These are phyloP conservation scores for Lasius platythorax DNA, from an alignment of 2,888 invertebrate genomes.

Conservation along the genomic window DNA sequence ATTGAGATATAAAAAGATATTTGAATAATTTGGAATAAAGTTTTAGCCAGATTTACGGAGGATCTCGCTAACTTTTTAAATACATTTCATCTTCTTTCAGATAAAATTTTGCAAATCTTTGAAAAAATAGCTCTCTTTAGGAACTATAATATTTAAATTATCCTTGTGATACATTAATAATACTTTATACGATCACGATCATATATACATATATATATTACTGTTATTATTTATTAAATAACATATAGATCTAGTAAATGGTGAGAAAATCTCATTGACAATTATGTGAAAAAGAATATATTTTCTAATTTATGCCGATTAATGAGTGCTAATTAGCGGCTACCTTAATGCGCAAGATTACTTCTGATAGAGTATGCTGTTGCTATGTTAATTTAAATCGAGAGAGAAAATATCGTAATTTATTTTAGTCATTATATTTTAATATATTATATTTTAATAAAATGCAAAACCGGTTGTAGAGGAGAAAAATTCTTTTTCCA, in stretches of 20 bases:
- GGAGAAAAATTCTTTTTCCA: conserved; percentile 34
- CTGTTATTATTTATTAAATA: conserved; percentile 23
- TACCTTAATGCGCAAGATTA: not conserved
- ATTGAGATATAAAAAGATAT: not conserved
- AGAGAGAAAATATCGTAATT: conserved; percentile 8
- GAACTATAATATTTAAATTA: not conserved
- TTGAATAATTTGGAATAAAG: not conserved
- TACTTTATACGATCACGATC: not conserved
- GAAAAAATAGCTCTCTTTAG: not conserved
- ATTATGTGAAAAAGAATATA: not conserved
- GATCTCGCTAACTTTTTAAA: conserved; percentile 1
- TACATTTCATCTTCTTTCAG: not conserved
- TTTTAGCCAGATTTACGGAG: not conserved
- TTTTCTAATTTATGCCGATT: conserved; percentile 14
- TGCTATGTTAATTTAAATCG: not conserved
- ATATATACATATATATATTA: conserved; percentile 2
- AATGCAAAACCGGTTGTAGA: not conserved
- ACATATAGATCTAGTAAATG: not conserved
- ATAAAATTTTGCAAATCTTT: not conserved
- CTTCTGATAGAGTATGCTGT: not conserved
- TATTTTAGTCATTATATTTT: conserved; percentile 30
- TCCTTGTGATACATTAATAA: conserved; percentile 16
- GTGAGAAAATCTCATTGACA: not conserved
- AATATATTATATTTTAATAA: not conserved
- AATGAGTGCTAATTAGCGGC: conserved; percentile 7